Evolutionary conservation across 2,113 vertebrate genomes (phyloP).

Genomic region (Gavia stellata): DNA sequence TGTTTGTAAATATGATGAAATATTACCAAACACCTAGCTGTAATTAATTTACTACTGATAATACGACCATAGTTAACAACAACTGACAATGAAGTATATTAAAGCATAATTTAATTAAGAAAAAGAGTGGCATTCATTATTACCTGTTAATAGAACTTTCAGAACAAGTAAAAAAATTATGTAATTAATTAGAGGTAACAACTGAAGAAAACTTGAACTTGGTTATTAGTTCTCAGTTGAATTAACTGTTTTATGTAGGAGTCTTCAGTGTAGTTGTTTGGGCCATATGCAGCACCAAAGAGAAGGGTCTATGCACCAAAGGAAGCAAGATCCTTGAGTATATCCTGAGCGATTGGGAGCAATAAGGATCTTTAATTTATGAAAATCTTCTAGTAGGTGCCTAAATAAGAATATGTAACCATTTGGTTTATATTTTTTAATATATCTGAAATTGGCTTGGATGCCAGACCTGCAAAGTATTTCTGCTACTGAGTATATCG

Average conservation of each 20-base stretch:
- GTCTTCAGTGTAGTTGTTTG: not conserved
- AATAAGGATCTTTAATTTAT: not conserved
- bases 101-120: not conserved
- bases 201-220: not conserved
- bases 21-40: not conserved
- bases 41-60: not conserved
- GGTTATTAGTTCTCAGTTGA: not conserved
- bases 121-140: not conserved
- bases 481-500: not conserved
- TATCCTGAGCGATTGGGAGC: not conserved
- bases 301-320: not conserved
- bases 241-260: not conserved
- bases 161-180: not conserved
- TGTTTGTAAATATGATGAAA: not conserved
- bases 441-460: not conserved
- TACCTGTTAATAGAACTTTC: not conserved
- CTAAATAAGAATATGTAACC: not conserved
- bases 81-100: not conserved
- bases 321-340: not conserved
- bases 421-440: not conserved
- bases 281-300: not conserved
- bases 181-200: not conserved
- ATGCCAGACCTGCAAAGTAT: not conserved
- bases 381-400: not conserved
- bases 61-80: not conserved